Base-by-base conservation (phyloP, 2,797 vertebrate genomes). In the Calcarius lapponicus region DNA sequence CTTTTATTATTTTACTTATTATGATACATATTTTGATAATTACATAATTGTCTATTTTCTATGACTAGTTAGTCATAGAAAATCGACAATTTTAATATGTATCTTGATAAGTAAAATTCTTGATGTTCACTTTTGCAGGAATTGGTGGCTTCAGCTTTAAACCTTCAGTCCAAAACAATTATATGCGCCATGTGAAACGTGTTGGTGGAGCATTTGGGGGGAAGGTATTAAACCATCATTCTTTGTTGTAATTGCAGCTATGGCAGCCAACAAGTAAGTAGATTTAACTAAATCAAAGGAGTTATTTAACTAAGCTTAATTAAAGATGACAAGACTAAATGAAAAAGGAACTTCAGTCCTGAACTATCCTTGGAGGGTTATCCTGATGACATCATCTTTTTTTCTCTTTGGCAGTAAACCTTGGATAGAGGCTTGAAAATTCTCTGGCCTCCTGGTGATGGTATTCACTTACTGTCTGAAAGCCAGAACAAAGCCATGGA, bases 211-310 rank as follows among this genome's bases (percentile, higher is more conserved):
- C 93, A 4, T 98, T 98, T 32, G 80, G 96, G 29, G 96, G 97
- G 7, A 98, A 98, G 88, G 8, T 60, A 90, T 54, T 45, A 98
- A 97, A 88, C 78, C 96, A 6, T 66, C 92, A 21, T 50, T 97
- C 64, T 67, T 58, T 61, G 94, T 93, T 56, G 94, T 96, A 17
- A 54, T 97, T 45, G 74, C 90, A 62, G 97, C 97, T 5, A 91
- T 98, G 66, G 96, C 97, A 7, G 97, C 97, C 95, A 80, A 90
- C 28, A 98, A 97, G 96, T 97, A 97, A 97, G 92, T 90, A 79
- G 10, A 60, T 82, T 60, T 78, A 56, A 93, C 51, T 70, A 65
- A 73, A 53, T 61, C 38, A 84, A 81, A 87, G 17, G 34, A 64
- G 6, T 73, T 31, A 32, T 78, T 85, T 83, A 65, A 65, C 28